phyloP scores from a whole-genome alignment of 2,888 invertebrate genomes.

The Microplitis manilae region DNA sequence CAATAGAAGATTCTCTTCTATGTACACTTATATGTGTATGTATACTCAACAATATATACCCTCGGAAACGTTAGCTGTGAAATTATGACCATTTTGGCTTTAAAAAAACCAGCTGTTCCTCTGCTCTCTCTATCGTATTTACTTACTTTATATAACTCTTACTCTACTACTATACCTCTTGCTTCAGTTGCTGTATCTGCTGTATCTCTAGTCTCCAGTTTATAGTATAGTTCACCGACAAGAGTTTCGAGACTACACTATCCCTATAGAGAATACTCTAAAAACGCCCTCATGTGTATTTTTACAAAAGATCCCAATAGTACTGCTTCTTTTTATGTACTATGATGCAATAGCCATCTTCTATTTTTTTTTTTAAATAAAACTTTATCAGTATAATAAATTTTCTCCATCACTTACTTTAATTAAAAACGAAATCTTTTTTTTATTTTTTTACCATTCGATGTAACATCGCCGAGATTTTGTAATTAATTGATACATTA shows the following conservation, averaged over 20 bases:
- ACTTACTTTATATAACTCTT: slow-evolving; percentile 25
- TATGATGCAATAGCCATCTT: background rate
- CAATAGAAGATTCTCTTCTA: too few species aligned
- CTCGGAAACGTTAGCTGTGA: background rate
- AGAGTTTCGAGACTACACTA: background rate
- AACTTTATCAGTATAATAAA: too few species aligned
- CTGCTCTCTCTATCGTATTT: slow-evolving; percentile 33
- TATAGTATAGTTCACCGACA: slow-evolving; percentile 11
- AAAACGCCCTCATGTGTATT: slow-evolving; percentile 20
- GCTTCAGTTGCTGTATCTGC: slow-evolving; percentile 30
- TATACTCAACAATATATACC: too few species aligned
- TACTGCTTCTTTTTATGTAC: slow-evolving; percentile 2
- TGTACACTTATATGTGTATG: too few species aligned
- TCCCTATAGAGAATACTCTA: slow-evolving; percentile 11
- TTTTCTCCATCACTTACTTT: too few species aligned
- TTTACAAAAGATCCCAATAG: slow-evolving; percentile 33
- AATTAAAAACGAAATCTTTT: too few species aligned
- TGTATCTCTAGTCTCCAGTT: background rate
- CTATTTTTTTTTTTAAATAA: too few species aligned
- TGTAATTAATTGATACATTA: too few species aligned
- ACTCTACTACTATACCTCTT: slow-evolving; percentile 23
- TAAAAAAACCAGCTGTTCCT: slow-evolving; percentile 51
- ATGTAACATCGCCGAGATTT: too few species aligned
- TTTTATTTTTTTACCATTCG: too few species aligned
- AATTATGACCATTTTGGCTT: slow-evolving; percentile 41